phyloP scores from a whole-genome alignment of 2,113 vertebrate genomes.

The Rhea pennata region DNA sequence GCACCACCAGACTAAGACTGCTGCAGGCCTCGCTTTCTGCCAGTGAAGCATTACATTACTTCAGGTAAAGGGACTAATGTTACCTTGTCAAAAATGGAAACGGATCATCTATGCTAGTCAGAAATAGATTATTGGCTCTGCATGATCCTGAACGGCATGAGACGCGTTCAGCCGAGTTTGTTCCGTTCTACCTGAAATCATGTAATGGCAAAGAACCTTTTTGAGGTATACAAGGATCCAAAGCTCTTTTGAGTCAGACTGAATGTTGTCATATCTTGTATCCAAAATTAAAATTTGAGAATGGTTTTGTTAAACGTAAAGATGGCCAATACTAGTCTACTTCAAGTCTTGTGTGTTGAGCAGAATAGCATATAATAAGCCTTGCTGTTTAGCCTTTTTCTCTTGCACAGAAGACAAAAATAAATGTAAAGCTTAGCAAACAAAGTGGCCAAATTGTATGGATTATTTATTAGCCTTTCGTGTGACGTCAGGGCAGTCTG shows the following conservation, averaged over 20 bases:
- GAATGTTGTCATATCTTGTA: not conserved
- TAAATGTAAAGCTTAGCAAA: not conserved
- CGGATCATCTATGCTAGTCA: not conserved
- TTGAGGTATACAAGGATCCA: not conserved
- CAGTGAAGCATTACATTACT: not conserved
- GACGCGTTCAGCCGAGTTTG: not conserved
- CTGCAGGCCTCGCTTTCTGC: not conserved
- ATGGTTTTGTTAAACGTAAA: not conserved
- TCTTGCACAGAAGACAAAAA: not conserved
- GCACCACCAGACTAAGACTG: not conserved
- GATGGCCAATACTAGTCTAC: not conserved
- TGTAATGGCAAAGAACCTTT: not conserved
- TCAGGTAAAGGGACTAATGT: conserved; percentile 24
- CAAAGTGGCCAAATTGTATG: not conserved
- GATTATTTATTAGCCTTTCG: conserved; percentile 21
- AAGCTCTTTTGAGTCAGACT: not conserved
- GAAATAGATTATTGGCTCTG: conserved; percentile 4
- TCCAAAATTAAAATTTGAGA: not conserved
- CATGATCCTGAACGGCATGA: not conserved
- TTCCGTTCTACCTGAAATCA: not conserved
- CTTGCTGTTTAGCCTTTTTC: not conserved
- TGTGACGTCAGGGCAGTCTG: not conserved
- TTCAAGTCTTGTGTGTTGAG: not conserved
- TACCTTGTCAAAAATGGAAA: conserved; percentile 13
- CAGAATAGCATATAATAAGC: not conserved